A percentile compares a stretch with the other conserved stretches of the same genome.
Conservation (phyloP, 53 echinoderm and acorn worm genomes). For the Astropecten irregularis region DNA sequence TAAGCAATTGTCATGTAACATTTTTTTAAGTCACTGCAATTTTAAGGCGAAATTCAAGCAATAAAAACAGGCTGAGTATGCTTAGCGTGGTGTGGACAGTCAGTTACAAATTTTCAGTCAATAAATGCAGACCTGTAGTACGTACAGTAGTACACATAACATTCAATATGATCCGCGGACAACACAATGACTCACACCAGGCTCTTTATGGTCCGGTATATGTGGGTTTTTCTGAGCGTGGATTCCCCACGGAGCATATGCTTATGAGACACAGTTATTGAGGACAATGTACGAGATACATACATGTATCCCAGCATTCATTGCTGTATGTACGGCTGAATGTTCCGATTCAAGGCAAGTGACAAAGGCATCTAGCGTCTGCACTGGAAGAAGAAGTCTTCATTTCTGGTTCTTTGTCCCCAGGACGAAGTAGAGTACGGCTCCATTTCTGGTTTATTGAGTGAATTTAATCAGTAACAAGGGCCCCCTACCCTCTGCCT, state of each 20-base stretch:
- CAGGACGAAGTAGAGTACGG: background rate
- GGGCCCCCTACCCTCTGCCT: background rate
- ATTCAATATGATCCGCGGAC: conserved; percentile 9
- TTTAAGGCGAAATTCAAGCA: background rate
- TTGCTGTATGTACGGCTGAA: background rate
- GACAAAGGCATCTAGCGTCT: too few relatives aligned
- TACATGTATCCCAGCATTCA: conserved; percentile 12
- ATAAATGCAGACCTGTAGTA: conserved; percentile 14
- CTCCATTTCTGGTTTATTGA: background rate
- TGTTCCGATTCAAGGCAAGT: conserved; percentile 4
- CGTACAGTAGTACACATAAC: conserved; percentile 22
- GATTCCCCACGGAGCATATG: conserved; percentile 1
- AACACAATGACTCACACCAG: background rate
- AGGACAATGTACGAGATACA: conserved; percentile 20
- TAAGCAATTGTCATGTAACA: background rate
- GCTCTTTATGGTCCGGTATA: too few relatives aligned
- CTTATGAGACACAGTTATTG: conserved; percentile 9
- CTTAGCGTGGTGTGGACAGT: background rate
- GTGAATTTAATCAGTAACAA: background rate
- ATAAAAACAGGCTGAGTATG: background rate
- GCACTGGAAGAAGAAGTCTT: too few relatives aligned
- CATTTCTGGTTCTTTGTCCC: background rate
- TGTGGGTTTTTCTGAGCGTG: background rate
- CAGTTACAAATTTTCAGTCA: background rate
- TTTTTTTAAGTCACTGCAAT: background rate